Conservation (phyloP, 2,888 invertebrate genomes). For the Protonemura montana region DNA sequence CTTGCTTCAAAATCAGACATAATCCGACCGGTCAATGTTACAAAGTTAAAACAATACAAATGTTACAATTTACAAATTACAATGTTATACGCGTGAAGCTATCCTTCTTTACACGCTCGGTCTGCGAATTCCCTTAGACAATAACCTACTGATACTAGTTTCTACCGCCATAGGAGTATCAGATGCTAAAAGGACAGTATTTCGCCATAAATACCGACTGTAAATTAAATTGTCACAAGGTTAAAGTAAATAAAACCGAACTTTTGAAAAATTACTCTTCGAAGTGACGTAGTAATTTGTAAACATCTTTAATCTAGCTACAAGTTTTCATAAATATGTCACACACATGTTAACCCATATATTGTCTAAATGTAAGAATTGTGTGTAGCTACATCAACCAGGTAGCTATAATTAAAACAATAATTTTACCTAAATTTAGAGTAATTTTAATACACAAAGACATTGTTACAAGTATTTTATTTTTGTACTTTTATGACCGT, state of each 20-base stretch:
- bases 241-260: background rate
- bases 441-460: too few relatives aligned
- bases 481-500: too few relatives aligned
- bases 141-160: background rate
- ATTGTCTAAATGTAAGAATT: background rate
- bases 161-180: background rate
- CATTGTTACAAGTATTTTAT: too few relatives aligned
- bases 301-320: background rate
- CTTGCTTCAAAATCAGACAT: background rate
- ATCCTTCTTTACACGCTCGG: background rate
- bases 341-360: background rate
- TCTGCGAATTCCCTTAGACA: background rate
- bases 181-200: background rate
- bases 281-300: background rate
- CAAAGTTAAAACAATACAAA: too few relatives aligned
- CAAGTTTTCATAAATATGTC: constrained; percentile 12
- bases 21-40: background rate
- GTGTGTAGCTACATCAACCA: background rate
- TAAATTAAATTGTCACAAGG: background rate
- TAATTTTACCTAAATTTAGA: too few relatives aligned
- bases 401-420: background rate
- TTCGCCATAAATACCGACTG: background rate
- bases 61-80: background rate
- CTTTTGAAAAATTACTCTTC: background rate
- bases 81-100: background rate